Evolutionary conservation across 1,140 invertebrate species (phyloP).

Genomic region (Harpegnathos saltator): DNA sequence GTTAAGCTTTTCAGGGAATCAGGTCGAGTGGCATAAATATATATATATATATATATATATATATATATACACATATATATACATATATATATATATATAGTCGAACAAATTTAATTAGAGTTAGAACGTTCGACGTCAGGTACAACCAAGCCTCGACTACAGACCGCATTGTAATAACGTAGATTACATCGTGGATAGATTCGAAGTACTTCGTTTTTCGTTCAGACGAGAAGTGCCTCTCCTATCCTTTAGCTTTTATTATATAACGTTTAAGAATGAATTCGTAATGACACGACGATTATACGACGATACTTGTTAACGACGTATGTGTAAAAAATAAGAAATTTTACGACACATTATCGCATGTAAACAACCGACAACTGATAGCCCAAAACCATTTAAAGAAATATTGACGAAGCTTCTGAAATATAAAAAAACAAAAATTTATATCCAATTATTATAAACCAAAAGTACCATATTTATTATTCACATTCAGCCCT

Average conservation of each 20-base stretch:
- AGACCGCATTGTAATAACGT: slow-evolving; percentile 22
- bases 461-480: background rate
- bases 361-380: slow-evolving; percentile 30
- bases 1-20: slow-evolving; percentile 67
- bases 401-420: slow-evolving; percentile 39
- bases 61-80: no score
- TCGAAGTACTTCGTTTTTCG: slow-evolving; percentile 73
- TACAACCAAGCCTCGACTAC: background rate
- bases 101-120: no score
- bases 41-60: no score
- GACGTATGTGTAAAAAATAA: slow-evolving; percentile 51
- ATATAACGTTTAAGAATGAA: slow-evolving; percentile 59
- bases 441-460: slow-evolving; percentile 52
- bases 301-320: slow-evolving; percentile 22
- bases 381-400: slow-evolving; percentile 52
- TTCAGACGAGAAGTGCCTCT: slow-evolving; percentile 75
- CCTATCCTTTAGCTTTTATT: slow-evolving; percentile 74
- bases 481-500: background rate
- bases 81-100: no score
- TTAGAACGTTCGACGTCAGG: background rate
- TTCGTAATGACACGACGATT: slow-evolving; percentile 45
- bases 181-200: slow-evolving; percentile 37
- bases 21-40: no score
- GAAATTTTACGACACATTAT: slow-evolving; percentile 24
- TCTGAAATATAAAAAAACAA: slow-evolving; percentile 26